Evolutionary conservation across 2,888 invertebrate genomes (phyloP).

Genomic region (Carterocephalus palaemon): DNA sequence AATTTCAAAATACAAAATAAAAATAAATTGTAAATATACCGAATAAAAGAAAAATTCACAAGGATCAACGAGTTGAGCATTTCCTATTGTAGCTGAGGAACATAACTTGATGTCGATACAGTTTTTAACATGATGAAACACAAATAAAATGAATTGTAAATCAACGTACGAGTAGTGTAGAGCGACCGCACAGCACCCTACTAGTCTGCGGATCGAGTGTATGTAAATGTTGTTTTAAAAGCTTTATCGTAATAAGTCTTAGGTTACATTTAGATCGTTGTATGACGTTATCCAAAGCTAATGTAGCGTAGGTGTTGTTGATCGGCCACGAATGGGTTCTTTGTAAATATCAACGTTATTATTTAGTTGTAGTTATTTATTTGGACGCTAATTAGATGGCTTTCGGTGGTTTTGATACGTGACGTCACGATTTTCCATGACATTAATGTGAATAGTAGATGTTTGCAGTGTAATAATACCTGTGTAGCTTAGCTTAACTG

Average conservation of each 20-base stretch:
- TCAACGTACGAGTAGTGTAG: background rate
- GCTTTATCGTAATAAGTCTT: slow-evolving; percentile 76
- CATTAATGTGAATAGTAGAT: slow-evolving; percentile 51
- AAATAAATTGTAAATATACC: no score
- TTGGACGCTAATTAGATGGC: slow-evolving; percentile 57
- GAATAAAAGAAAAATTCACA: no score
- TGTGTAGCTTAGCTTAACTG: slow-evolving; percentile 18
- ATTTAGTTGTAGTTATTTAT: slow-evolving; percentile 72
- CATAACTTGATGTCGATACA: no score
- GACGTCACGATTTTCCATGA: slow-evolving; percentile 61
- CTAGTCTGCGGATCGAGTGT: no score
- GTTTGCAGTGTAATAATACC: background rate
- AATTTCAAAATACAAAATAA: no score
- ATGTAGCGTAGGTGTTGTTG: slow-evolving; percentile 64
- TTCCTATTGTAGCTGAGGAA: no score
- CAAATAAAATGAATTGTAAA: background rate
- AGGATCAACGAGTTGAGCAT: no score
- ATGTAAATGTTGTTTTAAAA: slow-evolving; percentile 75
- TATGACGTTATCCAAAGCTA: slow-evolving; percentile 75
- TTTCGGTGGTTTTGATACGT: slow-evolving; percentile 55
- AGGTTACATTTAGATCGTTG: slow-evolving; percentile 62
- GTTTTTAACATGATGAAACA: no score
- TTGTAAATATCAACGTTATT: slow-evolving; percentile 52
- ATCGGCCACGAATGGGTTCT: slow-evolving; percentile 50
- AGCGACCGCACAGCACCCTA: slow-evolving; percentile 42